Evolutionary conservation across 2,888 invertebrate species (phyloP), one percentile per base, ranked within the genome.

Genomic region (Hydriomena furcata): DNA sequence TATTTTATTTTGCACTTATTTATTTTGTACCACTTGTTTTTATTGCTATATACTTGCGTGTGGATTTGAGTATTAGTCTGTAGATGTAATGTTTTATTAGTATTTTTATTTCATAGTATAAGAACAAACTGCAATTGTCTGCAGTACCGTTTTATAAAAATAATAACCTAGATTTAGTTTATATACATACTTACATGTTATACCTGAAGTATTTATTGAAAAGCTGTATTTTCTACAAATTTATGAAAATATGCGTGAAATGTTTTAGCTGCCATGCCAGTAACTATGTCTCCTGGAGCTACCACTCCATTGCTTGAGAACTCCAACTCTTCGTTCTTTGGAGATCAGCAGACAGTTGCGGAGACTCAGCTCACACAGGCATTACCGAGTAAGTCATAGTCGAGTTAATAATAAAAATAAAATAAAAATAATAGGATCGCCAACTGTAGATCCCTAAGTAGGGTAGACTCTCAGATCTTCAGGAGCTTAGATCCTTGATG

Each of bases 261-360:
- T 46, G 28, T 69, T 85, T 47, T 73, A 88, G 90, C 87, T 66
- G 85, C 90, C 2, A 76, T 91, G 71, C 86, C 88, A 20, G 89
- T 91, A 46, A 84, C 76, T 40, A 86, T 91, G 82, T 85, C 90
- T 0, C 87, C 89, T 0, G 88, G 88, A 0, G 84, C 74, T 0
- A 85, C 86, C 0, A 87, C 88, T 0, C 86, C 90, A 0, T 71
- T 91, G 24, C 79, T 91, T 43, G 91, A 91, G 45, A 79, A 79
- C n/a, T 65, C 82, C 5, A 86, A 66, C 40, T 76, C 81, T 0
- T 79, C 84, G 0, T 91, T 89, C 73, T 91, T 91, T 63, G 79
- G 84, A 1, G 61, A 82, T 2, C 91, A 91, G 55, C 86, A 79
- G 55, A 82, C 86, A 1, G 70, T 79, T 4, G 69, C 79, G 17